These are phyloP conservation scores for Holothuria scabra DNA, from an alignment of 53 echinoderm and acorn worm species.

Conservation along the genomic window DNA sequence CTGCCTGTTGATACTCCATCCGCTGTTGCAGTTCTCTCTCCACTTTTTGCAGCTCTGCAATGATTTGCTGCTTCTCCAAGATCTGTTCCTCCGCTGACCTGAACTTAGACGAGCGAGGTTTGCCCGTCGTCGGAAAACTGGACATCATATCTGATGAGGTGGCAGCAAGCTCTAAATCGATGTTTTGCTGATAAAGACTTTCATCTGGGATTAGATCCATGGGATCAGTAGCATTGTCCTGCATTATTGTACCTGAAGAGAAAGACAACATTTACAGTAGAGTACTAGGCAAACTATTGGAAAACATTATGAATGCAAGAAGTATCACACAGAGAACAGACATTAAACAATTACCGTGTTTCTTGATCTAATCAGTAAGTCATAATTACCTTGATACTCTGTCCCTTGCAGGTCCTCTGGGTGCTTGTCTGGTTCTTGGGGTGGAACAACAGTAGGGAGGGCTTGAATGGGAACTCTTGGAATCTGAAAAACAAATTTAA, in stretches of 20 bases:
- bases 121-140: constrained; percentile 1
- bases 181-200: constrained; percentile 27
- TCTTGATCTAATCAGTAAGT: no score
- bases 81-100: constrained; percentile 91
- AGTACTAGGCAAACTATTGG: no score
- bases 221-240: constrained; percentile 38
- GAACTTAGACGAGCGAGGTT: constrained; percentile 52
- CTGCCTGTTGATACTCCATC: constrained; percentile 71
- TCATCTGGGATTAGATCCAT: constrained; percentile 41
- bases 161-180: not conserved
- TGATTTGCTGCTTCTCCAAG: constrained; percentile 97
- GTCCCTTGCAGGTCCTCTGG: constrained; percentile 81
- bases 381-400: constrained; percentile 33
- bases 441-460: constrained; percentile 92
- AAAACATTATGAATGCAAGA: no score
- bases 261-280: not conserved
- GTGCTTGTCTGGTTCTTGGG: constrained; percentile 93
- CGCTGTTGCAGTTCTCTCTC: constrained; percentile 84
- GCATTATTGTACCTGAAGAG: constrained; percentile 37
- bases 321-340: no score
- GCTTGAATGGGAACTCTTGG: constrained; percentile 95
- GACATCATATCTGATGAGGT: constrained; percentile 28
- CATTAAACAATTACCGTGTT: no score
- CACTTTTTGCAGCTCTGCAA: constrained; percentile 92
- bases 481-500: constrained; percentile 49